Percentiles rank a stretch among this genome's conserved stretches.
Evolutionary conservation across 2,113 vertebrate genomes (phyloP).

Genomic region (Megaceryle torquata): DNA sequence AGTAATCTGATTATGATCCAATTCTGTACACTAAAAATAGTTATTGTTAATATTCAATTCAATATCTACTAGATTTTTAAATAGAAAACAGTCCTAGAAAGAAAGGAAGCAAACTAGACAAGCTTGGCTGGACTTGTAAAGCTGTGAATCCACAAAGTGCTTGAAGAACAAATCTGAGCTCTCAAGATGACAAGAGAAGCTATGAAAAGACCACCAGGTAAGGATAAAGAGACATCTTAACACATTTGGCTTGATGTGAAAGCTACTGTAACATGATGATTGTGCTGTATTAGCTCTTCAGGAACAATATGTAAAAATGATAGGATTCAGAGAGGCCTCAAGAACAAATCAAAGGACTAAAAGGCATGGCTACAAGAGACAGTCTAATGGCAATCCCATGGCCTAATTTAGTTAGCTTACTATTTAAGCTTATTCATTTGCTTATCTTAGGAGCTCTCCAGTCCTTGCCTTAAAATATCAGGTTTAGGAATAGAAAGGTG

Average conservation of each 20-base stretch:
- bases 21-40: conserved; percentile 26
- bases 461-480: not conserved
- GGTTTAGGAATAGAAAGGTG: not conserved
- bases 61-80: not conserved
- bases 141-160: not conserved
- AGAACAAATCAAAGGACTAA: not conserved
- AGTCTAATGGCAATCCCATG: not conserved
- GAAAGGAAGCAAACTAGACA: not conserved
- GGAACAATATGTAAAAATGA: not conserved
- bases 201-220: not conserved
- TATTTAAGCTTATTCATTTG: conserved; percentile 10
- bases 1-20: conserved; percentile 29
- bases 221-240: not conserved
- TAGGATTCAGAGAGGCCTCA: not conserved
- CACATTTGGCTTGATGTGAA: not conserved
- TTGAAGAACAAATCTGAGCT: not conserved
- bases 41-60: not conserved
- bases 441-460: not conserved
- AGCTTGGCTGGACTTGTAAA: not conserved
- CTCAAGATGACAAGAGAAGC: not conserved
- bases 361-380: not conserved
- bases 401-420: not conserved
- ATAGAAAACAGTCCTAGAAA: not conserved
- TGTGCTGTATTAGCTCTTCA: fast-evolving
- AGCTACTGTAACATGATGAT: fast-evolving